Conservation (phyloP, 1,140 invertebrate species). For the Drosophila ohnishii region DNA sequence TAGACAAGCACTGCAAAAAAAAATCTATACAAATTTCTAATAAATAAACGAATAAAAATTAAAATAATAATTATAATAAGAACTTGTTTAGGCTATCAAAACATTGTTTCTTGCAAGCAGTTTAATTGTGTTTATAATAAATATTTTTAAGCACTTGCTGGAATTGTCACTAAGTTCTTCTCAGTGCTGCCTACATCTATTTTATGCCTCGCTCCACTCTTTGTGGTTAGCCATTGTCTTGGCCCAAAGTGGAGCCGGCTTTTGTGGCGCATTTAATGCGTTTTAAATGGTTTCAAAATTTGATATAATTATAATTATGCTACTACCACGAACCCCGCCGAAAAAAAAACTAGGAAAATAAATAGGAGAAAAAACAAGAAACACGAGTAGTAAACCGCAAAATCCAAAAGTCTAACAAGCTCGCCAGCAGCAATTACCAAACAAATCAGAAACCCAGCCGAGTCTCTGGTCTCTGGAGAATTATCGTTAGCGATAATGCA, state of each 20-base stretch:
- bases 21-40: too few species aligned
- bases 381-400: conserved; percentile 53
- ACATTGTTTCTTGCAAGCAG: too few species aligned
- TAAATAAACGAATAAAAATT: not conserved
- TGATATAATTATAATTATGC: conserved; percentile 81
- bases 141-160: too few species aligned
- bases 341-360: conserved; percentile 51
- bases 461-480: not conserved
- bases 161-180: too few species aligned
- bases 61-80: not conserved
- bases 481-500: conserved; percentile 60
- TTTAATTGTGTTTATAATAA: too few species aligned
- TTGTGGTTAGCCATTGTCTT: conserved; percentile 49
- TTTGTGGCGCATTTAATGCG: conserved; percentile 75
- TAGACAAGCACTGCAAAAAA: not conserved
- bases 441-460: conserved; percentile 21
- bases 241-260: conserved; percentile 32
- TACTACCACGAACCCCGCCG: conserved; percentile 44
- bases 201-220: conserved; percentile 20
- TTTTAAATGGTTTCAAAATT: conserved; percentile 81
- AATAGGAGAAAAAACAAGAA: conserved; percentile 55
- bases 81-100: not conserved
- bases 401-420: conserved; percentile 52
- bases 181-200: conserved; percentile 4
- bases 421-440: conserved; percentile 32